phyloP scores from a whole-genome alignment of 2,797 vertebrate species.

The Bradypodion pumilum region DNA sequence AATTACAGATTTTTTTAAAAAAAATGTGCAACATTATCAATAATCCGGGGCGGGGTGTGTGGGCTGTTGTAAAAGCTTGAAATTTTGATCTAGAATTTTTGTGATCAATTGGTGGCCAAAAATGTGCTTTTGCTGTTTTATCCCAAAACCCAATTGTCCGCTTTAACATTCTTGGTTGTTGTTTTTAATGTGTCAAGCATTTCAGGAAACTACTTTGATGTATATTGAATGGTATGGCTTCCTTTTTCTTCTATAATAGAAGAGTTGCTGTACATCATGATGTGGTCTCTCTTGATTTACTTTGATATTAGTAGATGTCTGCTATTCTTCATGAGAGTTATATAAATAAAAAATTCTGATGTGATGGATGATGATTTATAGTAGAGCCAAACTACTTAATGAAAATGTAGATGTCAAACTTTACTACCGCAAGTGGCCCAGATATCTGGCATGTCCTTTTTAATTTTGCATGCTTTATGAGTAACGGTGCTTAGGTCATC shows the following conservation, averaged over 20 bases:
- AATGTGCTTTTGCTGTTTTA: constrained; percentile 12
- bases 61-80: too few species aligned
- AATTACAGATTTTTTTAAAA: background rate
- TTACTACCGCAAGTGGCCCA: background rate
- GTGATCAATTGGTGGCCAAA: background rate
- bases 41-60: too few species aligned
- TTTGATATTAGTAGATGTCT: constrained; percentile 23
- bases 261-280: constrained; percentile 4
- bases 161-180: background rate
- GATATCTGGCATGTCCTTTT: background rate
- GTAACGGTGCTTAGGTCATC: background rate
- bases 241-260: constrained; percentile 18
- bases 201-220: constrained; percentile 1
- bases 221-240: constrained; percentile 20
- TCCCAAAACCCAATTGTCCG: background rate
- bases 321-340: background rate
- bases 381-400: constrained; percentile 21
- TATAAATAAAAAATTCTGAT: background rate
- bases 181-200: background rate
- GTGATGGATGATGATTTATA: background rate
- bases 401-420: background rate
- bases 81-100: background rate
- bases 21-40: background rate
- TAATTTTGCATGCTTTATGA: background rate
- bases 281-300: background rate